Evolutionary conservation across 37 sponge, comb jelly and placozoan species (phyloP).

Genomic region (Eunapius fragilis): DNA sequence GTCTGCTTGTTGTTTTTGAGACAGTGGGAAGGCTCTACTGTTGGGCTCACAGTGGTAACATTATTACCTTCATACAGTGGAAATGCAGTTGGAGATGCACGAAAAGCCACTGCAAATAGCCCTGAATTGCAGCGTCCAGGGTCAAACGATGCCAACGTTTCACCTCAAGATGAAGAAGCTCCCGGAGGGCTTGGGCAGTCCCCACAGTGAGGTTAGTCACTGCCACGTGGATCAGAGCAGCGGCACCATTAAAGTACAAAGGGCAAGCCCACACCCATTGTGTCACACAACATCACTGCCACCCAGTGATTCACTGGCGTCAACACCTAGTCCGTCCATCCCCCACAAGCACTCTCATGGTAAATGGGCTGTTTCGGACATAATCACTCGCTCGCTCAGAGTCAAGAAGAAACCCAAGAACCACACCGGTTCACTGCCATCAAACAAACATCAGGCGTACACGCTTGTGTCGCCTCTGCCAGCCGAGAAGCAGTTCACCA

Average conservation of each 20-base stretch:
- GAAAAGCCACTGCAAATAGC: constrained; percentile 68
- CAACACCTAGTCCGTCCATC: neutral
- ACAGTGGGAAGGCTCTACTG: too few relatives aligned
- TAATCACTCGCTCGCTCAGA: constrained; percentile 35
- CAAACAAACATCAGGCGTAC: neutral
- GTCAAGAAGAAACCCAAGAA: constrained; percentile 19
- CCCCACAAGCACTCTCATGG: neutral
- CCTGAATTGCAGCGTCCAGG: constrained; percentile 54
- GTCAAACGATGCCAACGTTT: constrained; percentile 42
- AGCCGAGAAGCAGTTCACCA: constrained; percentile 31
- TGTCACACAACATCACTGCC: constrained; percentile 1
- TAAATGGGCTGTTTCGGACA: constrained; percentile 17
- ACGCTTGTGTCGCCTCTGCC: constrained; percentile 21
- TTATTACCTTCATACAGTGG: constrained; percentile 37
- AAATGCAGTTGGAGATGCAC: constrained; percentile 45
- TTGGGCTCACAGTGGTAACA: too few relatives aligned
- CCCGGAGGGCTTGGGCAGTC: neutral
- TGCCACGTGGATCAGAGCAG: neutral
- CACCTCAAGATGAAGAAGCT: constrained; percentile 26
- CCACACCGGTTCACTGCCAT: neutral
- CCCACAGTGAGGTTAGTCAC: neutral
- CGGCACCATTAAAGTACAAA: neutral
- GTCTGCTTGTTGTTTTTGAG: too few relatives aligned
- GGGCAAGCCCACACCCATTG: neutral
- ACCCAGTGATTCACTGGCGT: neutral